Conservation (phyloP, 2,797 vertebrate genomes). For the Arrhamphus sclerolepis region DNA sequence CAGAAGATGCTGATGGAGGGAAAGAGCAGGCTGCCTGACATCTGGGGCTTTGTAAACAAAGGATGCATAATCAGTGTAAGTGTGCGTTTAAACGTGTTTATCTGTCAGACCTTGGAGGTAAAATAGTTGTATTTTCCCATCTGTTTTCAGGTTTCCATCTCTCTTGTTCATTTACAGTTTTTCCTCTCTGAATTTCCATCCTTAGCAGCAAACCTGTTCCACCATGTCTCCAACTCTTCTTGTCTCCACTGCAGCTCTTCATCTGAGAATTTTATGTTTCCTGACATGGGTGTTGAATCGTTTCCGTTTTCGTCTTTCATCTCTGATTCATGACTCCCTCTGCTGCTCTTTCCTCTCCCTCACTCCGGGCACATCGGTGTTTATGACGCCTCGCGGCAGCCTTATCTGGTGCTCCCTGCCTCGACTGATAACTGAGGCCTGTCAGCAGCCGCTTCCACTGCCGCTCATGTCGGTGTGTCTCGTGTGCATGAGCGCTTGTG, state of each 20-base stretch:
- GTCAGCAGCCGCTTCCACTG: slow-evolving; percentile 46
- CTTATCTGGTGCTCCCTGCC: slow-evolving; percentile 62
- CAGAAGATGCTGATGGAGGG: slow-evolving; percentile 61
- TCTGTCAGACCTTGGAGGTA: slow-evolving; percentile 3
- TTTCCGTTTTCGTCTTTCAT: slow-evolving; percentile 59
- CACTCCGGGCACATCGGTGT: slow-evolving; percentile 37
- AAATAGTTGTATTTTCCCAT: slow-evolving; percentile 8
- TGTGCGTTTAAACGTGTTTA: slow-evolving; percentile 2
- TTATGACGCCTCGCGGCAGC: slow-evolving; percentile 57
- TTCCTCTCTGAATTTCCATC: background rate
- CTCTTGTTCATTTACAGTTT: background rate
- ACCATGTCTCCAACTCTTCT: slow-evolving; percentile 16
- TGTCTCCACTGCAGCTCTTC: slow-evolving; percentile 38
- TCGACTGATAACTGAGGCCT: slow-evolving; percentile 65
- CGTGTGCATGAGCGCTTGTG: slow-evolving; percentile 22
- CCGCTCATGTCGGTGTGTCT: slow-evolving; percentile 15
- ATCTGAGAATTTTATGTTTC: slow-evolving; percentile 63
- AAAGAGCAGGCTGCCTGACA: slow-evolving; percentile 37
- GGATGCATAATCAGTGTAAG: slow-evolving; percentile 7
- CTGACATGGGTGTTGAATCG: slow-evolving; percentile 58
- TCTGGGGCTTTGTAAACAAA: slow-evolving; percentile 51
- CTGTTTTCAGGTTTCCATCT: no score
- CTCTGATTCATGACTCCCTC: slow-evolving; percentile 49
- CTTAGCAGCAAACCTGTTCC: slow-evolving; percentile 23
- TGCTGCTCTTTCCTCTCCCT: slow-evolving; percentile 12